Conservation (phyloP, 2,797 vertebrate genomes). For the Hydrolagus colliei region DNA sequence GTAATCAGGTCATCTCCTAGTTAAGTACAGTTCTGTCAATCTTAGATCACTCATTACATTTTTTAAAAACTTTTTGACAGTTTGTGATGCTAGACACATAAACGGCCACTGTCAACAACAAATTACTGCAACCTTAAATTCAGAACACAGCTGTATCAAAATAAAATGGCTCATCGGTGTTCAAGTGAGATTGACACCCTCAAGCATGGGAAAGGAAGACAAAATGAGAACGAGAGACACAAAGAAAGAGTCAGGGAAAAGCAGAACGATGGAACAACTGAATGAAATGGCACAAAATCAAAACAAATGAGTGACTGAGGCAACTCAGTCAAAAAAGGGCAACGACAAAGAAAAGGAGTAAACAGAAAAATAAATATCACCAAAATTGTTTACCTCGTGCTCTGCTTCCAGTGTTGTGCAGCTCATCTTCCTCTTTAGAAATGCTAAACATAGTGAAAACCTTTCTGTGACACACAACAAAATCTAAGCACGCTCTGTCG, state of each 20-base stretch:
- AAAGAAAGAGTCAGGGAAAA: background rate
- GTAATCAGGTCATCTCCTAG: background rate
- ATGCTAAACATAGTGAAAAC: background rate
- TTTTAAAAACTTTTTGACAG: background rate
- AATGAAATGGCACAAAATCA: background rate
- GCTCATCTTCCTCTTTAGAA: background rate
- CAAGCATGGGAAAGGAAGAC: background rate
- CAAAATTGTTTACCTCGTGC: constrained; percentile 11
- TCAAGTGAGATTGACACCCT: background rate
- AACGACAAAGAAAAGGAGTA: background rate
- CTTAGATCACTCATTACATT: background rate
- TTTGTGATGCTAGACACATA: background rate
- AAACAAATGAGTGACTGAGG: background rate
- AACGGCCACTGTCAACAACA: background rate
- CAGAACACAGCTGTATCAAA: background rate
- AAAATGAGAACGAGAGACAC: background rate
- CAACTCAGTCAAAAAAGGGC: background rate
- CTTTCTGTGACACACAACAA: background rate
- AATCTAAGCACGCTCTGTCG: background rate
- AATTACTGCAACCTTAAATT: background rate
- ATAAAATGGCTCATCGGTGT: background rate
- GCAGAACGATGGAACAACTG: background rate
- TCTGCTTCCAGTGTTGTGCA: background rate
- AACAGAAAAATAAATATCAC: background rate
- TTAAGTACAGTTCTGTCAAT: background rate